These are phyloP conservation scores for Hassar affinis DNA, from an alignment of 2,113 vertebrate species.

Conservation along the genomic window DNA sequence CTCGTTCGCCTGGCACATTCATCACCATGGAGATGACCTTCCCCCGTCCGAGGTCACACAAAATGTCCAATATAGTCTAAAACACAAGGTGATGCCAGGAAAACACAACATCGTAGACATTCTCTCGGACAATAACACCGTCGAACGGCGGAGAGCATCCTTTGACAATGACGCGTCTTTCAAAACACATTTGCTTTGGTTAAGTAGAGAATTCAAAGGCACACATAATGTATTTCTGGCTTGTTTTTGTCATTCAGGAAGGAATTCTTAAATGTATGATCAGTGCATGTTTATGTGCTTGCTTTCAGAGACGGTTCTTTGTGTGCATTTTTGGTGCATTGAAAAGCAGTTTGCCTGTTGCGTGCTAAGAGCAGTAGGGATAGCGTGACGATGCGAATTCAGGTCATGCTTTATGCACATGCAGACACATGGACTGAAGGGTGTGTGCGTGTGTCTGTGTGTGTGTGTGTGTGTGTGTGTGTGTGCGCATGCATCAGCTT, in stretches of 20 bases:
- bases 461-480: constrained; percentile 17
- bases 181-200: constrained; percentile 6
- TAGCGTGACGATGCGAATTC: constrained; percentile 21
- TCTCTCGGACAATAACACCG: neutral
- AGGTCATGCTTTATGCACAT: constrained; percentile 40
- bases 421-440: constrained; percentile 22
- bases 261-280: neutral
- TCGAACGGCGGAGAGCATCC: neutral
- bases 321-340: constrained; percentile 10
- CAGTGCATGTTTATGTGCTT: neutral
- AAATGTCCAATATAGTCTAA: constrained; percentile 33
- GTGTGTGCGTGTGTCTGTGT: constrained; percentile 4
- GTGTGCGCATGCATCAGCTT: neutral
- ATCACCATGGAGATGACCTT: constrained; percentile 48
- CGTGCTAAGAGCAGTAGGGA: constrained; percentile 10
- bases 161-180: neutral
- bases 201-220: constrained; percentile 7
- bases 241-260: constrained; percentile 1
- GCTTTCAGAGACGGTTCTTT: constrained; percentile 10
- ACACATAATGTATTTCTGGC: neutral
- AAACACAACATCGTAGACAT: neutral
- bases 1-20: constrained; percentile 34
- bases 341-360: constrained; percentile 7
- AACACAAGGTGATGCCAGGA: constrained; percentile 27
- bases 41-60: constrained; percentile 32